Base-by-base conservation (phyloP, 2,113 vertebrate genomes). In the Abramis brama region DNA sequence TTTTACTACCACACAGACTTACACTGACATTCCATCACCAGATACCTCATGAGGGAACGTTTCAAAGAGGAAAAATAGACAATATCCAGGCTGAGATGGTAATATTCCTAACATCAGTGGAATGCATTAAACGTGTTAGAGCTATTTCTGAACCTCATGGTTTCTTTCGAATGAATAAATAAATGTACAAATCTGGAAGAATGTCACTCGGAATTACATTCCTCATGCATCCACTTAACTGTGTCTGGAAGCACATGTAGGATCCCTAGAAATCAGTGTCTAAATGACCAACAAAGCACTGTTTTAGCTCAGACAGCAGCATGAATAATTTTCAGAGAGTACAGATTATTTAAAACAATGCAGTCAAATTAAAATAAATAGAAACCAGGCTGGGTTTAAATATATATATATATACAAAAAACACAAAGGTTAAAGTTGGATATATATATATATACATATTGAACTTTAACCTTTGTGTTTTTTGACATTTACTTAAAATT, bases 1-100 rank as follows among this genome's bases (percentile, higher is more conserved):
- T 75, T 75, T 75, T 75, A 74, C 23, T 13, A 47, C 71, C 43
- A 50, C 43, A 75, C n/a, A 75, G 73, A 50, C 71, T 74, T 47
- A 25, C 60, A 25, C 73, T 50, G 43, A 47, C 73, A 75, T 75
- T 75, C 73, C 43, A 47, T 50, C 43, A 50, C 11, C n/a, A 27
- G 11, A 64, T 25, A 47, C 7, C 43, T 47, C 43, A 75, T 3
- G 3, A 25, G n/a, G 43, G 73, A 75, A 50, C 13, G 1, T 47
- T 75, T 50, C 23, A 25, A 27, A 75, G 43, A 27, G 13, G n/a
- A 27, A 75, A 64, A 50, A 47, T 45, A 74, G 17, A 73, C 39
- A 55, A 55, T 50, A 77, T 55, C 47, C 47, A 77, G 71, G 23
- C 71, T n/a, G 23, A 77, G 27, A 33, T 19, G 47, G 4, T 25